Conservation (phyloP, 2,113 vertebrate species). For the Psammodynastes pulverulentus region DNA sequence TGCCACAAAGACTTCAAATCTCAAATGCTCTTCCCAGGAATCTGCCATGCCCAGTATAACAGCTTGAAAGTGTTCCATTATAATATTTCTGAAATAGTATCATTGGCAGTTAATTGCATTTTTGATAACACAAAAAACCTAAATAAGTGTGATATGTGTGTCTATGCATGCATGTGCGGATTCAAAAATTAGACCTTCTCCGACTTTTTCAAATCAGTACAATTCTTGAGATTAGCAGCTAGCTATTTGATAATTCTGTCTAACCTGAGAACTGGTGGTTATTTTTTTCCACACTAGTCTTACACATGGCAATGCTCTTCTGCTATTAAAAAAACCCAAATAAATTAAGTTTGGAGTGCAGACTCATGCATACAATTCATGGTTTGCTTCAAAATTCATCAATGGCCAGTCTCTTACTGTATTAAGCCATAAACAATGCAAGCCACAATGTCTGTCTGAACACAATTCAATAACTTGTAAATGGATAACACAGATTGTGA, state of each 20-base stretch:
- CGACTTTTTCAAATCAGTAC: not conserved
- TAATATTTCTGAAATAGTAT: not conserved
- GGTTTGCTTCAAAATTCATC: not conserved
- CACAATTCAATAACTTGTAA: not conserved
- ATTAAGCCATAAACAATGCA: not conserved
- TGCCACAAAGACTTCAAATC: not conserved
- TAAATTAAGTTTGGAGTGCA: not conserved
- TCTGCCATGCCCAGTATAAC: not conserved
- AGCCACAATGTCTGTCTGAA: not conserved
- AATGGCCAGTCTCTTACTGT: not conserved
- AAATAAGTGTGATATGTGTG: not conserved
- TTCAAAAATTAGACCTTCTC: not conserved
- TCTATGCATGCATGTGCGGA: accelerated
- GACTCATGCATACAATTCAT: not conserved
- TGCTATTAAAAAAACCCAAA: not conserved
- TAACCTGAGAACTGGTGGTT: not conserved
- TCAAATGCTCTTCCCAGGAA: not conserved
- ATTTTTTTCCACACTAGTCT: not conserved
- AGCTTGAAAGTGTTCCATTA: not conserved
- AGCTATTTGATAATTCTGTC: not conserved
- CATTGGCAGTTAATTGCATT: not conserved
- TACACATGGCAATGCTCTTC: not conserved
- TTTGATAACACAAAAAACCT: not conserved
- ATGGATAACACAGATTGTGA: not conserved
- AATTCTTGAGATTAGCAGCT: not conserved